Percentiles rank a stretch among this genome's conserved stretches.
phyloP scores from a whole-genome alignment of 2,888 invertebrate genomes.

The Xylophagus ater region DNA sequence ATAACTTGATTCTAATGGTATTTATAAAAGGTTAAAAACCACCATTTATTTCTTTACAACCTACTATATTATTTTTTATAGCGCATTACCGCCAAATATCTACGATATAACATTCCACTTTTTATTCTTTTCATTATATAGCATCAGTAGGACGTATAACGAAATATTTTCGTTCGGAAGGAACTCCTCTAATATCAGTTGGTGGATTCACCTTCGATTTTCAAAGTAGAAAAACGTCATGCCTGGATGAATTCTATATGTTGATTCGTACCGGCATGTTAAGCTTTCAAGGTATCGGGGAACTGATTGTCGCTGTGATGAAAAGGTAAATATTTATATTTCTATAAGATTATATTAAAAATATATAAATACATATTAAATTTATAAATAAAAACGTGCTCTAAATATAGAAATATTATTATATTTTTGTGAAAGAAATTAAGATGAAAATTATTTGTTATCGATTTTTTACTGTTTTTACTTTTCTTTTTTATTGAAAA shows the following conservation, averaged over 20 bases:
- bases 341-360: too few relatives aligned
- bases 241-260: constrained; percentile 68
- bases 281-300: constrained; percentile 60
- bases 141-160: constrained; percentile 70
- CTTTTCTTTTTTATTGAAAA: constrained; percentile 9
- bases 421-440: too few relatives aligned
- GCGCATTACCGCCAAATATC: too few relatives aligned
- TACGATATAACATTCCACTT: too few relatives aligned
- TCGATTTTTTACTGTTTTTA: not conserved
- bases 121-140: constrained; percentile 38
- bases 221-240: constrained; percentile 54
- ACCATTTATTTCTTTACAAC: too few relatives aligned
- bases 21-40: too few relatives aligned
- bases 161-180: constrained; percentile 62
- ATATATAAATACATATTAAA: too few relatives aligned
- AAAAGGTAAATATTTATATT: constrained; percentile 45
- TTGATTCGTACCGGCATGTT: constrained; percentile 60
- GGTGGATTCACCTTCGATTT: constrained; percentile 75
- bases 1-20: too few relatives aligned
- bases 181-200: constrained; percentile 65
- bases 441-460: not conserved
- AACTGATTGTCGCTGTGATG: constrained; percentile 59
- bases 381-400: too few relatives aligned
- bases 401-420: too few relatives aligned
- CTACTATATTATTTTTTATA: too few relatives aligned